phyloP scores from a whole-genome alignment of 35 echinoderm and acorn worm species.

The Heliocidaris erythrogramma region DNA sequence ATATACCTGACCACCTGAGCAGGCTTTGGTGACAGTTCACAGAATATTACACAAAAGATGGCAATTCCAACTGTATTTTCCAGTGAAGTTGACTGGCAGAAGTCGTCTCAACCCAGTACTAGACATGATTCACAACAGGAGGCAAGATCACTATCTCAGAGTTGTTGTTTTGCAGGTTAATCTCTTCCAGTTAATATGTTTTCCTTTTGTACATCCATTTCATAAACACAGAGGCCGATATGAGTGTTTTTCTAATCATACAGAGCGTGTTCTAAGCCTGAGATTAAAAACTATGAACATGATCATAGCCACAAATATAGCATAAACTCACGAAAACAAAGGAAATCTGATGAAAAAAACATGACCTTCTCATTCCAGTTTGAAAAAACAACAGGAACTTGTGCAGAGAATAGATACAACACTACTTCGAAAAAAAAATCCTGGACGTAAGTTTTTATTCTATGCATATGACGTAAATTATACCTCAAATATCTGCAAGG shows the following conservation, averaged over 20 bases:
- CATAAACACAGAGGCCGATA: not conserved
- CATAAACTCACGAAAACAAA: not conserved
- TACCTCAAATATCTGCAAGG: not conserved
- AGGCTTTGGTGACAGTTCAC: not conserved
- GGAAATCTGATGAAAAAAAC: not conserved
- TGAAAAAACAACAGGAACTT: not conserved
- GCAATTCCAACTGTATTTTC: not conserved
- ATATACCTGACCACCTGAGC: not conserved
- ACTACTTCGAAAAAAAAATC: not conserved
- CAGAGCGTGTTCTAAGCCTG: not conserved
- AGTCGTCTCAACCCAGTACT: not conserved
- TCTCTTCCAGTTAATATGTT: not conserved
- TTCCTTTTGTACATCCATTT: not conserved
- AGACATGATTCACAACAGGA: not conserved
- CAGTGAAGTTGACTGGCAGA: not conserved
- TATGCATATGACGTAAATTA: not conserved
- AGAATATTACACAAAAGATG: not conserved
- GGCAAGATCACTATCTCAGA: not conserved
- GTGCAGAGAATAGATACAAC: not conserved
- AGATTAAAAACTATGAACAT: not conserved
- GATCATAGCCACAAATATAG: not conserved
- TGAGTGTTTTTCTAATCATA: not conserved
- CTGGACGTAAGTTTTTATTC: not conserved
- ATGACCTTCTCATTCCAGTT: not conserved
- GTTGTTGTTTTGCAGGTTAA: not conserved